Percentiles rank a stretch among this genome's conserved stretches.
phyloP scores from a whole-genome alignment of 2,797 vertebrate species.

The Tiaroga cobitis region DNA sequence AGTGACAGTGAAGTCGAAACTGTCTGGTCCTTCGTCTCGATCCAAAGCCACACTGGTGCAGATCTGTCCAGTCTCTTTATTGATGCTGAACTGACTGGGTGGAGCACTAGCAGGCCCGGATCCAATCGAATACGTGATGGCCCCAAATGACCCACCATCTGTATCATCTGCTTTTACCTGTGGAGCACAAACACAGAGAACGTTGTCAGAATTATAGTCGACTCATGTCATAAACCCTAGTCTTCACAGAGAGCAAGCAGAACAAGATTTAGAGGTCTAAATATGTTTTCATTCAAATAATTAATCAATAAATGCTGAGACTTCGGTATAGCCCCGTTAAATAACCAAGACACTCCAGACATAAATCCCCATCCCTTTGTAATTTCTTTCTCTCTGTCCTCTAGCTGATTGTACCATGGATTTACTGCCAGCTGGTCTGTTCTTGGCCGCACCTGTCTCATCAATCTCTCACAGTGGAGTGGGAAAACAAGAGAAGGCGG shows the following conservation, averaged over 20 bases:
- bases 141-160: constrained; percentile 88
- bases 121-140: constrained; percentile 87
- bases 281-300: constrained; percentile 30
- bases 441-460: constrained; percentile 35
- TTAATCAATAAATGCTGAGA: neutral
- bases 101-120: constrained; percentile 75
- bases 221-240: neutral
- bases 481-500: constrained; percentile 20
- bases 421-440: constrained; percentile 6
- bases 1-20: constrained; percentile 88
- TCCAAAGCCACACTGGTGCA: constrained; percentile 88
- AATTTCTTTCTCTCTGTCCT: constrained; percentile 15
- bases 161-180: constrained; percentile 92
- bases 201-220: neutral
- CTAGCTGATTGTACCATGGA: constrained; percentile 13
- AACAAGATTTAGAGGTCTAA: neutral
- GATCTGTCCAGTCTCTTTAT: constrained; percentile 86
- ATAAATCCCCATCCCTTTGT: constrained; percentile 41
- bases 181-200: constrained; percentile 44
- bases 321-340: neutral
- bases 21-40: constrained; percentile 85
- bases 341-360: constrained; percentile 15
- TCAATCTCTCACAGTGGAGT: constrained; percentile 32
- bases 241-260: constrained; percentile 1
- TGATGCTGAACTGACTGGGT: constrained; percentile 83